These are phyloP conservation scores for Volucella inanis DNA, from an alignment of 2,888 invertebrate genomes.

Conservation along the genomic window DNA sequence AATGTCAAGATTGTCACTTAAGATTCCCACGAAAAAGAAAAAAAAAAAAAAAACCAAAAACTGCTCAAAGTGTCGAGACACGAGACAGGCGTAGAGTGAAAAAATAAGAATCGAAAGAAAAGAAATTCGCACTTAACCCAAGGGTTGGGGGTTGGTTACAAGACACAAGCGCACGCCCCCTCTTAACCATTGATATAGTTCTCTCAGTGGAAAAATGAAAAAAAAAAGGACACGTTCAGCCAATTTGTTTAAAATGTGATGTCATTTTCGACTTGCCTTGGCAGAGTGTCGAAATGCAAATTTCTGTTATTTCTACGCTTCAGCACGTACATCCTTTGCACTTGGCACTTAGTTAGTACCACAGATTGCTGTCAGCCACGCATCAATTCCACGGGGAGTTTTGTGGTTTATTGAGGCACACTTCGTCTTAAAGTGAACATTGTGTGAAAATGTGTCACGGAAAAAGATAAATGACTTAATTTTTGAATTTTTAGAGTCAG, in stretches of 20 bases:
- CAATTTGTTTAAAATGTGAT: conserved; percentile 76
- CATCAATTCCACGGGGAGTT: conserved; percentile 62
- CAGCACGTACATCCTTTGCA: conserved; percentile 67
- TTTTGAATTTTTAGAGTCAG: not conserved
- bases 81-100: conserved; percentile 3
- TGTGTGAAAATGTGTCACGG: conserved; percentile 14
- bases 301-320: conserved; percentile 54
- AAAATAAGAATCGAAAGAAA: conserved; percentile 28
- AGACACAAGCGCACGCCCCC: conserved; percentile 46
- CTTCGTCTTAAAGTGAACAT: conserved; percentile 3
- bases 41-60: conserved; percentile 43
- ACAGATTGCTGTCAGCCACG: conserved; percentile 55
- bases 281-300: conserved; percentile 71
- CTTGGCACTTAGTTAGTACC: conserved; percentile 60
- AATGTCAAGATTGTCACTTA: conserved; percentile 75
- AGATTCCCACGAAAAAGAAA: conserved; percentile 65
- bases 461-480: conserved; percentile 38
- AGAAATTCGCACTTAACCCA: conserved; percentile 70
- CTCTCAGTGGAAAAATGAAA: conserved; percentile 21
- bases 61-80: conserved; percentile 37
- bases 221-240: conserved; percentile 76
- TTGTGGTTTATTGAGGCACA: conserved; percentile 11
- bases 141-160: conserved; percentile 53
- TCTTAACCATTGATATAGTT: conserved; percentile 54
- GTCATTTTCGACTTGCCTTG: conserved; percentile 59